Evolutionary conservation across 2,888 invertebrate genomes (phyloP), one percentile per base, ranked within the genome.

Genomic region (Campoletis raptor): DNA sequence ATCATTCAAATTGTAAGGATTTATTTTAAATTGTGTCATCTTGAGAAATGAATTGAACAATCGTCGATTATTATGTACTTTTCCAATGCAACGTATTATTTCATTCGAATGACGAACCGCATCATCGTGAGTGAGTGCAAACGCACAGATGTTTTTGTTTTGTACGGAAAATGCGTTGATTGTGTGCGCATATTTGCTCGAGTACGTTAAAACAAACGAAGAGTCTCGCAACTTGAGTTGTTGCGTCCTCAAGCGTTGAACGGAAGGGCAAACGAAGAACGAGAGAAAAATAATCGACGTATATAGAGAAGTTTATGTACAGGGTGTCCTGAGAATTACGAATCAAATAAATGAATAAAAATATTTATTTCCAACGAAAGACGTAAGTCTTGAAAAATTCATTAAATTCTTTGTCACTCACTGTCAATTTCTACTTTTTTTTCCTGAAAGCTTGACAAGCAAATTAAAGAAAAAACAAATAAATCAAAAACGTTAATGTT

Each of bases 131-230:
- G 9, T n/a, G 48, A 48, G 4, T 45, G 10, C n/a, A 42, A 45
- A 12, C 45, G 18, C 61, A 30, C 24, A 64, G 30, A 42, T 76
- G 76, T 76, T 76, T 76, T 76, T 40, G 48, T 70, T 76, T 76
- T 45, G 45, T 9, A 42, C 5, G 18, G 76, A 64, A 76, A 64
- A 10, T 52, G 52, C 73, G 61, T 76, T 54, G 82, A 76, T 69
- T 70, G 45, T 69, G 24, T 15, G 69, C 8, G 21, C 15, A 72
- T 67, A 52, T 74, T 54, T 40, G 24, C 67, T 69, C 67, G 57
- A 52, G 67, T 57, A 67, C 40, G 18, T 42, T 69, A 76, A 52
- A 82, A 76, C 52, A 76, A 30, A 64, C 52, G 61, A 61, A 12
- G 15, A 61, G 61, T 61, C 61, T 12, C 30, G 61, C 61, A 37